phyloP scores from a whole-genome alignment of 2,113 vertebrate genomes.

The Ahaetulla prasina region DNA sequence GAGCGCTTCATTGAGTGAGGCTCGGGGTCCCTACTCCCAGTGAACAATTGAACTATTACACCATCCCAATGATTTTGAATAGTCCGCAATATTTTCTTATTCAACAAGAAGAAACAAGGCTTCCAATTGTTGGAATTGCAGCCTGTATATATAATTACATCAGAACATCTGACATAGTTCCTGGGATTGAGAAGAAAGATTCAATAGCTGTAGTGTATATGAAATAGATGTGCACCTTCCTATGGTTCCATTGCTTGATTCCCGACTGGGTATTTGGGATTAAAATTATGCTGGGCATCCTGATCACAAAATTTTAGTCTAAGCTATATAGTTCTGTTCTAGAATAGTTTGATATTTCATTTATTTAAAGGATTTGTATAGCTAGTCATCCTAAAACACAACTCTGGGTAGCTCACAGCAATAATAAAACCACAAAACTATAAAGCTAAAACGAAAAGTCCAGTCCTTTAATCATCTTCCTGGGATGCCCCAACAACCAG shows the following conservation, averaged over 20 bases:
- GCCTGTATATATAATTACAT: background rate
- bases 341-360: background rate
- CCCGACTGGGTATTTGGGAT: background rate
- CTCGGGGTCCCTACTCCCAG: background rate
- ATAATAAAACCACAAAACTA: background rate
- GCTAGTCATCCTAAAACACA: background rate
- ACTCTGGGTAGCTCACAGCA: background rate
- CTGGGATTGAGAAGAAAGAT: background rate
- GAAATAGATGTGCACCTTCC: background rate
- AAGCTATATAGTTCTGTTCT: background rate
- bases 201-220: background rate
- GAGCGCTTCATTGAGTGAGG: background rate
- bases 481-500: background rate
- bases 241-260: background rate
- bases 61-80: background rate
- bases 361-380: background rate
- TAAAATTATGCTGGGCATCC: background rate
- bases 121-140: background rate
- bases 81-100: background rate
- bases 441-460: background rate
- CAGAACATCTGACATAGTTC: background rate
- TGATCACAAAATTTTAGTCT: background rate
- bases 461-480: background rate
- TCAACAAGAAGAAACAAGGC: background rate
- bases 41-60: background rate